These are phyloP conservation scores for Drosophila subsilvestris DNA, from an alignment of 2,888 invertebrate species.

Conservation along the genomic window DNA sequence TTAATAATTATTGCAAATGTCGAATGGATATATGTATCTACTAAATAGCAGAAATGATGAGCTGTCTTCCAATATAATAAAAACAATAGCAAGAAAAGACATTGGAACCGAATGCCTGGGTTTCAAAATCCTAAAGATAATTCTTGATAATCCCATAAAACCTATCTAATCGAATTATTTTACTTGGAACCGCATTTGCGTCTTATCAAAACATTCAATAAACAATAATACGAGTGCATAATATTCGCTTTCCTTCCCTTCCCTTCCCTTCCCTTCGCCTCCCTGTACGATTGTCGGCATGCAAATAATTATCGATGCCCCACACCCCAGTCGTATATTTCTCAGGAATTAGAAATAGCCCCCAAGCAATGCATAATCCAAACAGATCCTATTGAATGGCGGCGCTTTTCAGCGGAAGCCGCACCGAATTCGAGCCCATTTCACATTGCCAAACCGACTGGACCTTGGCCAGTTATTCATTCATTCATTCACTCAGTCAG, in stretches of 20 bases:
- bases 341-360: too few species aligned
- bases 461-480: slow-evolving; percentile 21
- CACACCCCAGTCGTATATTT: too few species aligned
- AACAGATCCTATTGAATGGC: background rate
- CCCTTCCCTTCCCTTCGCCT: background rate
- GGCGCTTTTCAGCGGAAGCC: background rate
- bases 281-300: background rate
- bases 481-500: background rate
- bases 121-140: too few species aligned
- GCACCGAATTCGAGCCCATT: slow-evolving; percentile 17
- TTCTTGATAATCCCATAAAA: background rate
- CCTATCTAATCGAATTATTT: background rate
- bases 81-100: too few species aligned
- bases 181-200: background rate
- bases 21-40: background rate
- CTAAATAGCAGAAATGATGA: too few species aligned
- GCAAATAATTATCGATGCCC: background rate
- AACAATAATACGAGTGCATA: too few species aligned
- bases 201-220: too few species aligned
- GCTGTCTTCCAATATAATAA: too few species aligned
- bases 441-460: slow-evolving; percentile 32
- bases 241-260: too few species aligned
- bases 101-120: background rate
- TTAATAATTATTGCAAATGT: too few species aligned
- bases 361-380: background rate